Evolutionary conservation across 2,888 invertebrate genomes (phyloP).

Genomic region (Dromius quadrimaculatus): DNA sequence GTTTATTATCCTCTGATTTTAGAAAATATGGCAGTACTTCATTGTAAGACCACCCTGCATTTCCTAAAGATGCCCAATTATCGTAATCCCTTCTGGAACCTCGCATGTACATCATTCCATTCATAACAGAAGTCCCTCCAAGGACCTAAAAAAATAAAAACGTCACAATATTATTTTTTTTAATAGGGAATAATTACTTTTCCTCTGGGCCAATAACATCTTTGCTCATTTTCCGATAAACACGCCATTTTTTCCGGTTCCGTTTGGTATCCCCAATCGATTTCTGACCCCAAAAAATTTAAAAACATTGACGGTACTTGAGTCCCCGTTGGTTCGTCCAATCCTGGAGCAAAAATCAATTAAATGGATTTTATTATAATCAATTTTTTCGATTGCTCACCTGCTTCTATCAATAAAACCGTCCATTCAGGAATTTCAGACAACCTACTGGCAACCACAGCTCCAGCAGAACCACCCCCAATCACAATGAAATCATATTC

Average conservation of each 20-base stretch:
- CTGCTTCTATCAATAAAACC: slow-evolving; percentile 81
- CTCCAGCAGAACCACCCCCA: slow-evolving; percentile 80
- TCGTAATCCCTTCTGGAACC: slow-evolving; percentile 90
- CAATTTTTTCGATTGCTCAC: slow-evolving; percentile 61
- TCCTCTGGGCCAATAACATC: slow-evolving; percentile 88
- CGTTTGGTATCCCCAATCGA: slow-evolving; percentile 90
- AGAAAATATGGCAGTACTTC: slow-evolving; percentile 92
- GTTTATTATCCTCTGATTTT: slow-evolving; percentile 86
- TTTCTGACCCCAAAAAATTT: slow-evolving; percentile 86
- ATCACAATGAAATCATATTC: slow-evolving; percentile 83
- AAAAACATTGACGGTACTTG: slow-evolving; percentile 92
- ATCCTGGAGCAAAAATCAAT: slow-evolving; percentile 67
- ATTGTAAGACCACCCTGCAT: slow-evolving; percentile 89
- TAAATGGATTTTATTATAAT: background rate
- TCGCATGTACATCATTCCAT: slow-evolving; percentile 96
- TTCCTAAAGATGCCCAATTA: slow-evolving; percentile 87
- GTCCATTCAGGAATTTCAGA: slow-evolving; percentile 81
- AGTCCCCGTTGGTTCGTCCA: slow-evolving; percentile 88
- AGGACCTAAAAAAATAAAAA: slow-evolving; percentile 72
- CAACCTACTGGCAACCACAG: slow-evolving; percentile 78
- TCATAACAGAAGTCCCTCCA: slow-evolving; percentile 93
- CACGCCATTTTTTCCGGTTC: slow-evolving; percentile 85
- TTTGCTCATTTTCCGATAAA: slow-evolving; percentile 76
- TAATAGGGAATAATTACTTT: slow-evolving; percentile 73
- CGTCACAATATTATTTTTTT: no score